A percentile compares a stretch with the other conserved stretches of the same genome.
phyloP scores from a whole-genome alignment of 1,140 invertebrate species.

The Sitobion miscanthi region DNA sequence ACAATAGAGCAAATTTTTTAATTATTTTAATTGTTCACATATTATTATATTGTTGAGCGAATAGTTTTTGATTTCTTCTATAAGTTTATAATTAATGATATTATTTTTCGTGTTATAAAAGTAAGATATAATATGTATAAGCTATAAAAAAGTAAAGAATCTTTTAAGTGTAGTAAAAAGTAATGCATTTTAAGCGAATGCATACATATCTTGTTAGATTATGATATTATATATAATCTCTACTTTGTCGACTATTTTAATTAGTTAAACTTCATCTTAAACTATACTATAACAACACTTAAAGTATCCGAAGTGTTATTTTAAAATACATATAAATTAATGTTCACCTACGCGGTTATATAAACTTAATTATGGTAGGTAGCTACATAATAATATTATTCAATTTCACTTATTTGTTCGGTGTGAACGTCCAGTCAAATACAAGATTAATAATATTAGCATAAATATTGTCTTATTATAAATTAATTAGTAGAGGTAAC shows the following conservation, averaged over 20 bases:
- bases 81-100: neutral
- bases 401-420: neutral
- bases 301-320: neutral
- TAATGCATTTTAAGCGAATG: neutral
- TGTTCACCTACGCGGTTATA: neutral
- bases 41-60: too few relatives aligned
- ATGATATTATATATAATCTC: neutral
- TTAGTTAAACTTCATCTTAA: slow-evolving; percentile 12
- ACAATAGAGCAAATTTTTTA: neutral
- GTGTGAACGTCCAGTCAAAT: neutral
- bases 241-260: neutral
- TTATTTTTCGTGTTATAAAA: neutral
- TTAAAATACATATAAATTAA: neutral
- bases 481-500: neutral
- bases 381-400: neutral
- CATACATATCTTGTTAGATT: neutral
- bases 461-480: neutral
- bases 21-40: too few relatives aligned
- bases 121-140: neutral
- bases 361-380: neutral
- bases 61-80: too few relatives aligned
- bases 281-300: neutral
- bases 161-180: neutral
- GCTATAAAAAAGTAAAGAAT: neutral
- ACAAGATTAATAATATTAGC: neutral